Base-by-base conservation (phyloP, 2,797 vertebrate genomes). In the Ispidina picta region DNA sequence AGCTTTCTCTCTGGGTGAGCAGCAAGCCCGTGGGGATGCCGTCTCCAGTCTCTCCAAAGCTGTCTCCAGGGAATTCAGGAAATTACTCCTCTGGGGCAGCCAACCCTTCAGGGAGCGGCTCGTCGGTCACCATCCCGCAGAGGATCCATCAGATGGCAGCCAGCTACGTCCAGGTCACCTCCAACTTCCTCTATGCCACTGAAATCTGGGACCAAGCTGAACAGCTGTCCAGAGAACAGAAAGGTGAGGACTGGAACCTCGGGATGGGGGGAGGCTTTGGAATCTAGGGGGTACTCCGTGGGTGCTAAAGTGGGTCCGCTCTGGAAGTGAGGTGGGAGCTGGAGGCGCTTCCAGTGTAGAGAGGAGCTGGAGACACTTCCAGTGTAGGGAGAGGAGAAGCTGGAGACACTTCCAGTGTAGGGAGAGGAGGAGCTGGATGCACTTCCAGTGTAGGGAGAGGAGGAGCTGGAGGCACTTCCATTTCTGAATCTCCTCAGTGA, bases 161-260 rank as follows among this genome's bases (percentile, higher is more conserved):
- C 97, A 99, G 98, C 97, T 99, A 99, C 10, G 99, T 99, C 94
- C 99, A 99, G 95, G 99, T 99, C 96, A 99, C 99, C 21, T 99
- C 99, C 94, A 99, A 99, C 98, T 99, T 99, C 97, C 98, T 99
- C 80, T 99, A 98, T 29, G 99, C 99, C 98, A 99, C 98, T 5
- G 99, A 99, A 97, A 99, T 99, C 92, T 99, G 99, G 99, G 99
- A 99, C 97, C 99, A 99, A 98, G 99, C 99, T 1, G 99, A 99
- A 89, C 99, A 99, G 93, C 98, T 99, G 72, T 98, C 98, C 62
- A 99, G 98, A 97, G 99, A 99, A 68, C 99, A 99, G 97, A 99
- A 98, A 98, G 99, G 99, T 99, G 88, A 91, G 64, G 69, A 39
- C 72, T 37, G 2, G 20, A 5, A 15, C 26, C 1, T 46, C 19